Evolutionary conservation across 2,888 invertebrate species (phyloP).

Genomic region (Abrostola tripartita): DNA sequence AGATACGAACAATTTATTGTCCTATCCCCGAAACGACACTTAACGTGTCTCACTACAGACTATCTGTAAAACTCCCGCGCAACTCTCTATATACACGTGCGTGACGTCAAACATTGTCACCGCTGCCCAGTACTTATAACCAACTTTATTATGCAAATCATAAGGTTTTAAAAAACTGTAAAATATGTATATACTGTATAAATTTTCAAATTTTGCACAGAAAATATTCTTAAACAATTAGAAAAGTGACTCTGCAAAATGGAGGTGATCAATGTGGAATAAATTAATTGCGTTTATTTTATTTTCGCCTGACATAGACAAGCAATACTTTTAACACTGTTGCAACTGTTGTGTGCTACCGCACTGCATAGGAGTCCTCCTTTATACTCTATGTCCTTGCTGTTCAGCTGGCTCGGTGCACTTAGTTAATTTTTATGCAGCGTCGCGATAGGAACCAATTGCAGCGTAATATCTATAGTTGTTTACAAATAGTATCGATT

Average conservation of each 20-base stretch:
- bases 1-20: conserved; percentile 38
- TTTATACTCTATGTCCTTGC: background rate
- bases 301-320: too few species aligned
- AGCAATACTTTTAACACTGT: too few species aligned
- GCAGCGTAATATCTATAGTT: background rate
- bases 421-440: background rate
- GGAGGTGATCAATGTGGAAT: too few species aligned
- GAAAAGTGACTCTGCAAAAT: too few species aligned
- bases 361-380: too few species aligned
- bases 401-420: background rate
- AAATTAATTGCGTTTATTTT: too few species aligned
- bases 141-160: conserved; percentile 47
- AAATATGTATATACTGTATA: conserved; percentile 7
- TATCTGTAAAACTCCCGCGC: conserved; percentile 77
- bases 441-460: background rate
- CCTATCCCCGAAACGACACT: conserved; percentile 70
- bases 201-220: conserved; percentile 15
- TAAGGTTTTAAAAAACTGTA: conserved; percentile 16
- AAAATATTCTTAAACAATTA: too few species aligned
- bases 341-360: too few species aligned
- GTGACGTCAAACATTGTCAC: conserved; percentile 71
- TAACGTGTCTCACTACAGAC: conserved; percentile 71
- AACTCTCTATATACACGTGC: conserved; percentile 77
- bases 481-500: background rate
- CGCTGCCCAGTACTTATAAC: conserved; percentile 26